Evolutionary conservation across 92 coral and sea anemone genomes (phyloP), one percentile per base, ranked within the genome.

Genomic region (Palythoa heliodiscus): DNA sequence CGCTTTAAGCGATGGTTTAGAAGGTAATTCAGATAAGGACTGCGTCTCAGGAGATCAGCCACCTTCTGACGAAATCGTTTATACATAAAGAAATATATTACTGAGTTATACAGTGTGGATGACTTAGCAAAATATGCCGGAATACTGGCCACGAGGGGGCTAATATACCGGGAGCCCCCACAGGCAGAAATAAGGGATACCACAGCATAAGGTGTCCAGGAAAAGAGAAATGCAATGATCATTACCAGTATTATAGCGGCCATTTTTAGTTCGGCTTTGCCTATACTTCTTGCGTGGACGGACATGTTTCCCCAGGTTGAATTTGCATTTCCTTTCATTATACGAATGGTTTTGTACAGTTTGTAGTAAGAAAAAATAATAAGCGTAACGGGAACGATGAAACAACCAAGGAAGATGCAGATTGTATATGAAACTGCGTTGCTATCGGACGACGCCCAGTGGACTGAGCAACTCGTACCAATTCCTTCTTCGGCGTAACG

Each of bases 141-240:
- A 16, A 95, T 15, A 19, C 89, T 82, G 20, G 88, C 78, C 11
- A 57, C 68, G 23, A 83, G 38, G 78, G 82, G 84, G 55, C 76
- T 82, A 72, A 83, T 91, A 48, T 71, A 83, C 76, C 87, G 85
- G 61, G 64, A 77, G 64, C 86, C 85, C 25, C 86, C 82, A 73
- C 90, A 87, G 50, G 89, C 86, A 15, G 90, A 83, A 84, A 90
- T 70, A 25, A 90, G 73, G 68, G 98, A 93, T 29, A 95, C 92
- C 4, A 87, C 80, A 23, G 98, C 96, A 83, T 95, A 95, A 9
- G 98, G 98, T 11, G 96, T 89, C 98, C 98, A 95, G 75, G 97
- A 95, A 43, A 93, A 10, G 22, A 95, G 80, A 76, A 84, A 95
- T 48, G 90, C 96, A 13, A 82, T 52, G 52, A 87, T 87, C 91